These are phyloP conservation scores for Sebastes taczanowskii DNA, from an alignment of 2,797 vertebrate species.

Conservation along the genomic window DNA sequence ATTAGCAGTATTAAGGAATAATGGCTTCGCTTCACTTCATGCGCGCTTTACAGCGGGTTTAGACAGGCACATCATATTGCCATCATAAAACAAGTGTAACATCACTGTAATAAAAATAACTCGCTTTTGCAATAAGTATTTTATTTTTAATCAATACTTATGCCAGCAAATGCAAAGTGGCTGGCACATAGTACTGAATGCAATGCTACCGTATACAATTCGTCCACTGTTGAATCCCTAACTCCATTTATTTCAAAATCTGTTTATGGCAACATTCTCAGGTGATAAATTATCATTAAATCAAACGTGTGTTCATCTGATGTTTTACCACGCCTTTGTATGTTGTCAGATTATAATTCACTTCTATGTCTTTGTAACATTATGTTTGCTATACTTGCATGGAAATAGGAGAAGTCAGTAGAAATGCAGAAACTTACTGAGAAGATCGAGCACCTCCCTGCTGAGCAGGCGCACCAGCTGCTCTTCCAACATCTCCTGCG, in stretches of 20 bases:
- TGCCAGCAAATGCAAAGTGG: not conserved
- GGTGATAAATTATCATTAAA: not conserved
- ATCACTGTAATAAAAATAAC: not conserved
- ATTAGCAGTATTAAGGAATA: constrained; percentile 7
- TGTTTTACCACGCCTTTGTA: not conserved
- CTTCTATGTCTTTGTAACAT: not conserved
- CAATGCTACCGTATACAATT: not conserved
- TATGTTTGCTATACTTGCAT: not conserved
- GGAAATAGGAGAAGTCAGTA: not conserved
- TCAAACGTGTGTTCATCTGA: not conserved
- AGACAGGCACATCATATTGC: not conserved
- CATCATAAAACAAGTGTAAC: constrained; percentile 3
- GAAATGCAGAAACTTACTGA: constrained; percentile 85
- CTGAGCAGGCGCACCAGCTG: constrained; percentile 92
- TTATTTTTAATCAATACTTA: not conserved
- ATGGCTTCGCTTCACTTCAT: not conserved
- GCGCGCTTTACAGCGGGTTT: not conserved
- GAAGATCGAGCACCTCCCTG: constrained; percentile 94
- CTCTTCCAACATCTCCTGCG: constrained; percentile 96
- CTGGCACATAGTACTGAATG: not conserved
- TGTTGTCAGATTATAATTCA: not conserved
- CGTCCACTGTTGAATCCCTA: not conserved
- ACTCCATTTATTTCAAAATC: not conserved
- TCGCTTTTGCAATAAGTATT: not conserved
- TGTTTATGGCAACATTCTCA: not conserved